A percentile compares a stretch with the other conserved stretches of the same genome.
Conservation (phyloP, 2,113 vertebrate species). For the Caretta caretta region DNA sequence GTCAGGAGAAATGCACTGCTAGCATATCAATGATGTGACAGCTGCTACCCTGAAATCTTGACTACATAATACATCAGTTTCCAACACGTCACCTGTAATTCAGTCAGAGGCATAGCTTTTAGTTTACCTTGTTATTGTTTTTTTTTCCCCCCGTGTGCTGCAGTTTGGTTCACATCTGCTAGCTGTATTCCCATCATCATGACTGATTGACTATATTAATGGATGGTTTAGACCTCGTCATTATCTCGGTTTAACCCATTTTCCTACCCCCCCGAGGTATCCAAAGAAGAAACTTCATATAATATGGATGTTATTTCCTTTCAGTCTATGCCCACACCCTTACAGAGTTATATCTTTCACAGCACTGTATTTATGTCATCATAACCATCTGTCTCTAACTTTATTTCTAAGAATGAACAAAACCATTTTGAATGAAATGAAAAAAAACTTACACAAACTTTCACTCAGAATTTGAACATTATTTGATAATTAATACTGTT, state of each 20-base stretch:
- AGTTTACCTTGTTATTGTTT: background rate
- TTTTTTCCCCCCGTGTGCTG: background rate
- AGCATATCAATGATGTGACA: constrained; percentile 23
- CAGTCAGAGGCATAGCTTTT: constrained; percentile 9
- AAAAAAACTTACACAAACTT: background rate
- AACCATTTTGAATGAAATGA: constrained; percentile 3
- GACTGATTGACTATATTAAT: background rate
- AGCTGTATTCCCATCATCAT: constrained; percentile 27
- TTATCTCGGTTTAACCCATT: constrained; percentile 17
- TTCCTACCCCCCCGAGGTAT: background rate
- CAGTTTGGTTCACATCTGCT: constrained; percentile 29
- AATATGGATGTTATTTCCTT: background rate
- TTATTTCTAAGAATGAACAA: background rate
- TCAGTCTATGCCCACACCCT: background rate
- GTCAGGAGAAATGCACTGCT: constrained; percentile 19
- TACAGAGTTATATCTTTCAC: background rate
- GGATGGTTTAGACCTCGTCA: background rate
- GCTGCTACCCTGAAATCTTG: background rate
- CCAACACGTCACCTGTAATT: background rate
- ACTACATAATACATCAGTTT: constrained; percentile 27
- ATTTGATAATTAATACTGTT: background rate
- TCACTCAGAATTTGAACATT: background rate
- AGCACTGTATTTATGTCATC: background rate
- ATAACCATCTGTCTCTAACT: background rate
- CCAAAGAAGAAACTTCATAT: background rate